Conservation (phyloP, 2,113 vertebrate species). For the Campylomormyrus numenius region DNA sequence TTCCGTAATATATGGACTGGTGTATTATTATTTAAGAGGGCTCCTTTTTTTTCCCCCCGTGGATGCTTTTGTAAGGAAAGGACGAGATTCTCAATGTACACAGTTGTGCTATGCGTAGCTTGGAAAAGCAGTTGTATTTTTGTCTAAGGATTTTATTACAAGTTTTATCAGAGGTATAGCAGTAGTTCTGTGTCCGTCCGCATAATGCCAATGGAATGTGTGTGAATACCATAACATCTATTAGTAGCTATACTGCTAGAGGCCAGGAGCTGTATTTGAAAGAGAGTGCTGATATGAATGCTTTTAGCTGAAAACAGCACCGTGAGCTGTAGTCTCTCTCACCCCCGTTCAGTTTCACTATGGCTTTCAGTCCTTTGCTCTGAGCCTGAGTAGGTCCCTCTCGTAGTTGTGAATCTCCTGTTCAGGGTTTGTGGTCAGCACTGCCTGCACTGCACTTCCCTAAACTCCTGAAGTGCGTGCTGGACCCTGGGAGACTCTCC, state of each 20-base stretch:
- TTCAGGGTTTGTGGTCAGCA: not conserved
- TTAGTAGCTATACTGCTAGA: not conserved
- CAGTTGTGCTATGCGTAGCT: constrained; percentile 24
- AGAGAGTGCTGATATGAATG: not conserved
- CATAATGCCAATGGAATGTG: not conserved
- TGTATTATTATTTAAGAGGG: constrained; percentile 13
- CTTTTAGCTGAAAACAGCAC: not conserved
- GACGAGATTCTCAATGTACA: constrained; percentile 2
- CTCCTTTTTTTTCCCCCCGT: constrained; percentile 13
- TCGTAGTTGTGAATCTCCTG: not conserved
- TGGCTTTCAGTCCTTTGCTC: not conserved
- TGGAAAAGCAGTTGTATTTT: constrained; percentile 24
- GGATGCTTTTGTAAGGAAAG: not conserved
- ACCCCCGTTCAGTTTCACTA: not conserved
- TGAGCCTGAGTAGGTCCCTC: not conserved
- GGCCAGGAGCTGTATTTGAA: not conserved
- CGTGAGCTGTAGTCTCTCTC: not conserved
- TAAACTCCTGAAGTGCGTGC: not conserved
- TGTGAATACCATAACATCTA: not conserved
- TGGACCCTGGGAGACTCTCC: not conserved
- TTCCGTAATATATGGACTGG: constrained; percentile 3
- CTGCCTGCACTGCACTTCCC: not conserved
- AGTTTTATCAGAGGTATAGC: not conserved
- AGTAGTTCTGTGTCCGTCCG: not conserved
- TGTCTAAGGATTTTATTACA: not conserved